Conservation (phyloP, 2,797 vertebrate genomes). For the Lepus oiostolus region DNA sequence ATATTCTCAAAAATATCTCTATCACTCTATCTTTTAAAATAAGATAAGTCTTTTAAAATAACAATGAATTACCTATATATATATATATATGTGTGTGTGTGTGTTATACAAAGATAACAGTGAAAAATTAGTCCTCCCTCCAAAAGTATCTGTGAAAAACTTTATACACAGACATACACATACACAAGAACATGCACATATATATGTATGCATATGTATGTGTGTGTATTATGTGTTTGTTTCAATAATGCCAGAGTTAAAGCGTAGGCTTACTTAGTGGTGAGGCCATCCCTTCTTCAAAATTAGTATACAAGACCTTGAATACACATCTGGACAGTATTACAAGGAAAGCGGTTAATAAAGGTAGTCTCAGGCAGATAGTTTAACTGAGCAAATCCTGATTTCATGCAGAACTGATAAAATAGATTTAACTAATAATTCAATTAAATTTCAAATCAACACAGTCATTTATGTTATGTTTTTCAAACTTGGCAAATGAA, state of each 20-base stretch:
- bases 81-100: too few relatives aligned
- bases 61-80: background rate
- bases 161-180: background rate
- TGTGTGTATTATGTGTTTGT: background rate
- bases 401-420: background rate
- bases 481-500: background rate
- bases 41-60: background rate
- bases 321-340: background rate
- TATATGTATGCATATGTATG: background rate
- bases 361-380: background rate
- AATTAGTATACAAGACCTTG: background rate
- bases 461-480: background rate
- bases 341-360: background rate
- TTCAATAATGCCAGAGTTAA: background rate
- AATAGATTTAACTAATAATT: background rate
- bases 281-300: background rate
- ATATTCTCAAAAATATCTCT: background rate
- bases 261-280: background rate
- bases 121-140: background rate
- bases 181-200: too few relatives aligned
- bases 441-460: background rate
- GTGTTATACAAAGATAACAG: background rate
- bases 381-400: background rate
- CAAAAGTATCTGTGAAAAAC: background rate
- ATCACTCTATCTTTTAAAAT: too few relatives aligned